phyloP scores from a whole-genome alignment of 2,888 invertebrate genomes.

The Neoascia interrupta region DNA sequence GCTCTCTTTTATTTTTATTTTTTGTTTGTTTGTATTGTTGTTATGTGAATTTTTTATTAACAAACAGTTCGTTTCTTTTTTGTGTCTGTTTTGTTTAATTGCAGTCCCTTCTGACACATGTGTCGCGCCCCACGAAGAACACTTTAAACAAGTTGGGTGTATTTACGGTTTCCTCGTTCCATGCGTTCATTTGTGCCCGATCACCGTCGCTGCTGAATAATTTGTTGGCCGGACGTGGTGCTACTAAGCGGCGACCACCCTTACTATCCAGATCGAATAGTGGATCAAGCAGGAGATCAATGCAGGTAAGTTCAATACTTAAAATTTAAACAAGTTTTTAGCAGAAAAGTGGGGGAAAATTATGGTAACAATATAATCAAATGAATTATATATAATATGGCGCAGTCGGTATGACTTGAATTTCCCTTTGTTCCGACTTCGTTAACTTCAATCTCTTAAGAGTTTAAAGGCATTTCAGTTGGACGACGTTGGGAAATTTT shows the following conservation, averaged over 20 bases:
- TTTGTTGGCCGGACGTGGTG: constrained; percentile 92
- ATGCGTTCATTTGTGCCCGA: constrained; percentile 97
- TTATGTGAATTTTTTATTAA: constrained; percentile 23
- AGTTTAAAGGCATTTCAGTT: too few species aligned
- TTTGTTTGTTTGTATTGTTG: constrained; percentile 43
- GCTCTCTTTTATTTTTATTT: constrained; percentile 43
- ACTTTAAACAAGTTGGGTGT: constrained; percentile 97
- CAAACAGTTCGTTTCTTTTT: constrained; percentile 27
- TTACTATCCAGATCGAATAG: constrained; percentile 93
- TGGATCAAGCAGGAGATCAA: constrained; percentile 91
- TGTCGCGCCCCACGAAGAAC: constrained; percentile 96
- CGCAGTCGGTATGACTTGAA: too few species aligned
- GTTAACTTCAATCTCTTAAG: too few species aligned
- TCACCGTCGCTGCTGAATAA: constrained; percentile 96
- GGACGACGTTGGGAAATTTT: too few species aligned
- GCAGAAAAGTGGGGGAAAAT: background rate
- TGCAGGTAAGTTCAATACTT: constrained; percentile 83
- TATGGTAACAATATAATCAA: too few species aligned
- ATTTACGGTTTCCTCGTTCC: constrained; percentile 98
- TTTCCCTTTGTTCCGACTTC: too few species aligned
- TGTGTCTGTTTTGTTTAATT: constrained; percentile 76
- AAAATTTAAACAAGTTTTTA: background rate
- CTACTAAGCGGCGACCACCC: constrained; percentile 94
- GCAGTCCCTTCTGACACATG: constrained; percentile 96
- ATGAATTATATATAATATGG: too few species aligned